Evolutionary conservation across 2,797 vertebrate genomes (phyloP).

Genomic region (Danio jaintianensis): DNA sequence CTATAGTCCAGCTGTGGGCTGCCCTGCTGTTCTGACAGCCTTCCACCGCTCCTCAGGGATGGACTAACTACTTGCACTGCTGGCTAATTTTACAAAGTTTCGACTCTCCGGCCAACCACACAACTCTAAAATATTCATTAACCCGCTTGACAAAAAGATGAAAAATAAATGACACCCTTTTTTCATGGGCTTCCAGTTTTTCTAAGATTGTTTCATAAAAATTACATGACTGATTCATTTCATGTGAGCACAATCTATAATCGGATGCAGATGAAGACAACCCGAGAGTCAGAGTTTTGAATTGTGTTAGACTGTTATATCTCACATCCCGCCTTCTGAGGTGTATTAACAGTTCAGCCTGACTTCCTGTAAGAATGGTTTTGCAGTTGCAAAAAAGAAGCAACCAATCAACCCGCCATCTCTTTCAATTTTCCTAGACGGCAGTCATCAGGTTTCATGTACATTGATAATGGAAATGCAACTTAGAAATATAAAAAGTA

Average conservation of each 20-base stretch:
- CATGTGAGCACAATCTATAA: conserved; percentile 76
- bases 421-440: conserved; percentile 27
- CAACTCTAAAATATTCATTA: conserved; percentile 82
- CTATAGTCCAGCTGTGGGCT: conserved; percentile 71
- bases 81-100: conserved; percentile 85
- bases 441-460: conserved; percentile 27
- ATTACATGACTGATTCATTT: conserved; percentile 80
- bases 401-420: conserved; percentile 38
- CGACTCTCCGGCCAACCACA: conserved; percentile 75
- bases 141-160: conserved; percentile 83
- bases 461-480: not conserved
- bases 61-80: conserved; percentile 71
- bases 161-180: conserved; percentile 83
- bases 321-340: conserved; percentile 30
- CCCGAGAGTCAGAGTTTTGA: conserved; percentile 49
- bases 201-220: conserved; percentile 83
- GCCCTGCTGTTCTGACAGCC: conserved; percentile 63
- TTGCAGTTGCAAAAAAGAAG: conserved; percentile 21
- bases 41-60: conserved; percentile 64
- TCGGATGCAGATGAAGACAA: conserved; percentile 51
- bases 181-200: conserved; percentile 84
- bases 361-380: conserved; percentile 23
- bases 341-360: conserved; percentile 40
- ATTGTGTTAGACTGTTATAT: conserved; percentile 42
- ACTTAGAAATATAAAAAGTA: conserved; percentile 9